Evolutionary conservation across 1,140 invertebrate species (phyloP).

Genomic region (Idris sp.): DNA sequence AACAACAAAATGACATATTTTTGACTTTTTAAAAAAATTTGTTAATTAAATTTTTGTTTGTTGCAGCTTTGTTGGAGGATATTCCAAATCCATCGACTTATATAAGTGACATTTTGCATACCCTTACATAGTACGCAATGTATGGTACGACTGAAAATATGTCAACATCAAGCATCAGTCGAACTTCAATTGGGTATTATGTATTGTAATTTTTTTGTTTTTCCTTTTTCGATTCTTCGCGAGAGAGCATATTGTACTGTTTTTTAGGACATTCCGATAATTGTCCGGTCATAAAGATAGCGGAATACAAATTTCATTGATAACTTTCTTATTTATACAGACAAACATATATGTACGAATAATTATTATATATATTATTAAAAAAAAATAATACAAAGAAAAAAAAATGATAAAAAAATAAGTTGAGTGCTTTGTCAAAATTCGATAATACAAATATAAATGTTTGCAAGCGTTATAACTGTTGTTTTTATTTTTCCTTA

Average conservation of each 20-base stretch:
- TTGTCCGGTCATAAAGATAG: conserved; percentile 24
- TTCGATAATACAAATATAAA: conserved; percentile 55
- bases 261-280: conserved; percentile 44
- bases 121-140: conserved; percentile 66
- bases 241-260: neutral
- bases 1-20: neutral
- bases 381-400: too few relatives aligned
- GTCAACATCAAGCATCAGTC: conserved; percentile 1
- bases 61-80: conserved; percentile 81
- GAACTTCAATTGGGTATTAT: conserved; percentile 32
- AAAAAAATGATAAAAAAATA: conserved; percentile 6
- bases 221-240: conserved; percentile 2
- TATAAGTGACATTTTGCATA: conserved; percentile 78
- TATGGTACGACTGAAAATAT: conserved; percentile 18
- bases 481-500: conserved; percentile 3
- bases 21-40: too few relatives aligned
- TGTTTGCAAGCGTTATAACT: conserved; percentile 52
- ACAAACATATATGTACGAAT: conserved; percentile 46
- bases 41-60: conserved; percentile 65
- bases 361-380: conserved; percentile 36
- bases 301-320: conserved; percentile 25
- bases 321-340: conserved; percentile 50
- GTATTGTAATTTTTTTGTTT: conserved; percentile 23
- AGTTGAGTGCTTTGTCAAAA: conserved; percentile 54
- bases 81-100: conserved; percentile 81